These are phyloP conservation scores for Datnioides undecimradiatus DNA, from an alignment of 2,113 vertebrate genomes.

Conservation along the genomic window DNA sequence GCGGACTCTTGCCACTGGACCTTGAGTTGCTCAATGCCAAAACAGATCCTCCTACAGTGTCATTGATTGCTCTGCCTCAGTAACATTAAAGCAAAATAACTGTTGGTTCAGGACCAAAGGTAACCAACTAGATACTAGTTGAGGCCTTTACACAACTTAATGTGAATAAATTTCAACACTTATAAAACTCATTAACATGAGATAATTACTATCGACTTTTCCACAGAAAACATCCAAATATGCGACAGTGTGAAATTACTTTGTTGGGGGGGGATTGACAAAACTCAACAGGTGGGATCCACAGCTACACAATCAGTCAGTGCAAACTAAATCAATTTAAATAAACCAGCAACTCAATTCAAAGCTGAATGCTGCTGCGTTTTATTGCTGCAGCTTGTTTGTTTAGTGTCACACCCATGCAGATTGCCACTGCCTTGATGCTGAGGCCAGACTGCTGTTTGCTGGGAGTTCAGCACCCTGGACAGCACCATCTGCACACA, in stretches of 20 bases:
- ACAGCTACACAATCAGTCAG: neutral
- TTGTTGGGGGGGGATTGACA: neutral
- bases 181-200: conserved; percentile 9
- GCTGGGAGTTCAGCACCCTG: conserved; percentile 73
- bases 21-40: conserved; percentile 30
- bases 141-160: conserved; percentile 37
- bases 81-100: conserved; percentile 41
- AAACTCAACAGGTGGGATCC: conserved; percentile 47
- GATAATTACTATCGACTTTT: neutral
- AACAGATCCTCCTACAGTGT: conserved; percentile 24
- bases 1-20: conserved; percentile 14
- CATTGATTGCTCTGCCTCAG: conserved; percentile 23
- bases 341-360: neutral
- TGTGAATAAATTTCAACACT: conserved; percentile 49
- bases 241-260: neutral
- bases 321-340: conserved; percentile 17
- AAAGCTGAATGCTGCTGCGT: conserved; percentile 17
- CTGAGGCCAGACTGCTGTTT: conserved; percentile 10
- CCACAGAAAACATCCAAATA: conserved; percentile 14
- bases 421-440: conserved; percentile 27
- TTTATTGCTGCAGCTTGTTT: conserved; percentile 35
- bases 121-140: conserved; percentile 46
- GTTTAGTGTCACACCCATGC: conserved; percentile 67
- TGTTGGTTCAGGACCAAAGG: conserved; percentile 26
- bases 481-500: conserved; percentile 65